A percentile compares a stretch with the other conserved stretches of the same genome.
These are phyloP conservation scores for Triplophysa tibetana DNA, from an alignment of 2,113 vertebrate genomes.

Conservation along the genomic window DNA sequence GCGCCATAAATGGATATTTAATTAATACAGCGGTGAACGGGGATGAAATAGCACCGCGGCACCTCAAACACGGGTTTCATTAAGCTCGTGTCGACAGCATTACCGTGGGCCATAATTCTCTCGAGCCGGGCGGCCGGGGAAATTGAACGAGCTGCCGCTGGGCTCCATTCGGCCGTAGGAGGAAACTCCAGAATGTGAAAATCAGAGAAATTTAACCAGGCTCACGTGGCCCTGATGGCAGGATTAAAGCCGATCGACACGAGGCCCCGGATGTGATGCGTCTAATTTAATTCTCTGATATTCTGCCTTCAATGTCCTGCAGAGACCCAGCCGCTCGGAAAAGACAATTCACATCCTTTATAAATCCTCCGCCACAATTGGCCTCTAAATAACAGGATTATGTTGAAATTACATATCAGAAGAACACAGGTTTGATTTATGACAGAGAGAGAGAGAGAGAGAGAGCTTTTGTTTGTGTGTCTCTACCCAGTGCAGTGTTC, in stretches of 20 bases:
- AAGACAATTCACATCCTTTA: constrained; percentile 27
- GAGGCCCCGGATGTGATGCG: neutral
- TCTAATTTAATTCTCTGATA: neutral
- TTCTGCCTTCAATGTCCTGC: neutral
- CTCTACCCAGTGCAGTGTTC: neutral
- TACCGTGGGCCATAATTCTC: constrained; percentile 46
- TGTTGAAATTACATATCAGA: neutral
- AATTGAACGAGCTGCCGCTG: constrained; percentile 46
- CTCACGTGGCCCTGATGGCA: constrained; percentile 40
- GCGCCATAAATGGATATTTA: constrained; percentile 52
- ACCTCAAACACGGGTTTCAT: constrained; percentile 35
- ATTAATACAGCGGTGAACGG: constrained; percentile 48
- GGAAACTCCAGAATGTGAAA: constrained; percentile 33
- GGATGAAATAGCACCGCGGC: constrained; percentile 24
- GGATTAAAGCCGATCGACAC: neutral
- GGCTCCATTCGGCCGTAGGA: constrained; percentile 35
- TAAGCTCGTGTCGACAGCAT: constrained; percentile 34
- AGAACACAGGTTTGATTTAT: neutral
- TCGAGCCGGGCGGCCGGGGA: constrained; percentile 17
- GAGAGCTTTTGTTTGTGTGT: constrained; percentile 1
- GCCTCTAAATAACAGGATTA: constrained; percentile 6
- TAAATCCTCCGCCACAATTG: constrained; percentile 7
- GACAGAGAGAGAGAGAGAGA: neutral
- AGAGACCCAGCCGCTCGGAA: neutral
- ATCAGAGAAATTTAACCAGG: constrained; percentile 44